These are phyloP conservation scores for Drosophila niveifrons DNA, from an alignment of 2,888 invertebrate genomes.

Conservation along the genomic window DNA sequence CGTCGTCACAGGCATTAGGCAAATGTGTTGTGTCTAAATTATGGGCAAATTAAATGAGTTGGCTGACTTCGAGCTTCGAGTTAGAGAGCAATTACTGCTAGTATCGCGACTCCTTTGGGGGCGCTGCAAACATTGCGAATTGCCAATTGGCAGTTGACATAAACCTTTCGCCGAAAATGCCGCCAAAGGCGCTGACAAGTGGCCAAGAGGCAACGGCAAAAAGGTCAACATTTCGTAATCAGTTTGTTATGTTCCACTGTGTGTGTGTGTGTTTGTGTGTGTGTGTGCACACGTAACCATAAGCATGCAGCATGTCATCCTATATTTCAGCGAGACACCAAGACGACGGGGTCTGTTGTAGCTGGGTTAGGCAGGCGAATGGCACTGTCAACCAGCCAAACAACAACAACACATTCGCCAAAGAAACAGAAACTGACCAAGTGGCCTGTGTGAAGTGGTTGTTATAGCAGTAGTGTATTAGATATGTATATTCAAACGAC, in stretches of 20 bases:
- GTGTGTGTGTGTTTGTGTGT: slow-evolving; percentile 8
- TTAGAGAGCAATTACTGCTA: slow-evolving; percentile 52
- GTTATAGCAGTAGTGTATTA: slow-evolving; percentile 46
- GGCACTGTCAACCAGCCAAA: slow-evolving; percentile 70
- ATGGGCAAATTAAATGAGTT: slow-evolving; percentile 66
- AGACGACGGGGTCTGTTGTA: slow-evolving; percentile 21
- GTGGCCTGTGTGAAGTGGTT: slow-evolving; percentile 48
- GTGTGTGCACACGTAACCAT: slow-evolving; percentile 72
- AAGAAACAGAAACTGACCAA: slow-evolving; percentile 72
- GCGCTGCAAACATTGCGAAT: slow-evolving; percentile 17
- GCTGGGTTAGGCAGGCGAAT: slow-evolving; percentile 39
- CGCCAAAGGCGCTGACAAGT: slow-evolving; percentile 78
- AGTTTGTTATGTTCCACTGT: slow-evolving; percentile 41
- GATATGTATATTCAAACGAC: slow-evolving; percentile 65
- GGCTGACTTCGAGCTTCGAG: slow-evolving; percentile 22
- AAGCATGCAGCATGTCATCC: slow-evolving; percentile 80
- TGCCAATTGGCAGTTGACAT: slow-evolving; percentile 69
- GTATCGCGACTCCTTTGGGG: slow-evolving; percentile 37
- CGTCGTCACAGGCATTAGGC: slow-evolving; percentile 31
- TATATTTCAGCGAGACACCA: slow-evolving; percentile 75
- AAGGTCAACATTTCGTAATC: slow-evolving; percentile 80
- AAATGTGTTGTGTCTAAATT: slow-evolving; percentile 59
- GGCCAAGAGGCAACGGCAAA: slow-evolving; percentile 62
- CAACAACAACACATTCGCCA: slow-evolving; percentile 71
- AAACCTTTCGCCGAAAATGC: slow-evolving; percentile 75